These are phyloP conservation scores for Morelia viridis DNA, from an alignment of 2,797 vertebrate genomes.

Conservation along the genomic window DNA sequence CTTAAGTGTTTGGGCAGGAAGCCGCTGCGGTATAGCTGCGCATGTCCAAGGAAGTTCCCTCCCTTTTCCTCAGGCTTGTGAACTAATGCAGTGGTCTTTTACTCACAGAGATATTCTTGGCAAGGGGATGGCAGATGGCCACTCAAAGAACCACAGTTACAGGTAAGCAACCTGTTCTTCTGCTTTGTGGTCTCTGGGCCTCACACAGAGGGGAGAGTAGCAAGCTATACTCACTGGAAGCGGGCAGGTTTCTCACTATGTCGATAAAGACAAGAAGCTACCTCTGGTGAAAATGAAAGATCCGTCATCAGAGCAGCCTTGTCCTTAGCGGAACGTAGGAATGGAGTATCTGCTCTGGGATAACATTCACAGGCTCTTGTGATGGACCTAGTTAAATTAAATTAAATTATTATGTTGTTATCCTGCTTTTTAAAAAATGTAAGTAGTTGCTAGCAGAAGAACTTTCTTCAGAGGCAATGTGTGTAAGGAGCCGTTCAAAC, in stretches of 20 bases:
- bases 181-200: neutral
- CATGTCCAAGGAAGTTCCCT: neutral
- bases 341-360: neutral
- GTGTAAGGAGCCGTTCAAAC: neutral
- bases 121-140: conserved; percentile 1
- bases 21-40: neutral
- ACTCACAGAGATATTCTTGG: neutral
- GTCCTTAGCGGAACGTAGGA: neutral
- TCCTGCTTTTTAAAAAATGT: neutral
- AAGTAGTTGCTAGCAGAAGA: neutral
- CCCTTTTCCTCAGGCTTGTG: neutral
- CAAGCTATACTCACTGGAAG: neutral
- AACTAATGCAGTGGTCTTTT: neutral
- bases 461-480: too few relatives aligned
- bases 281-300: neutral
- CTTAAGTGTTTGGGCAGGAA: neutral
- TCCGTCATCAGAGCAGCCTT: neutral
- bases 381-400: too few relatives aligned
- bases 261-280: neutral
- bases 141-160: neutral
- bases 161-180: neutral
- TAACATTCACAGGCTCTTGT: too few relatives aligned
- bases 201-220: neutral
- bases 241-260: neutral
- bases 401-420: neutral